Evolutionary conservation across 2,113 vertebrate genomes (phyloP).

Genomic region (Lepus timidus): DNA sequence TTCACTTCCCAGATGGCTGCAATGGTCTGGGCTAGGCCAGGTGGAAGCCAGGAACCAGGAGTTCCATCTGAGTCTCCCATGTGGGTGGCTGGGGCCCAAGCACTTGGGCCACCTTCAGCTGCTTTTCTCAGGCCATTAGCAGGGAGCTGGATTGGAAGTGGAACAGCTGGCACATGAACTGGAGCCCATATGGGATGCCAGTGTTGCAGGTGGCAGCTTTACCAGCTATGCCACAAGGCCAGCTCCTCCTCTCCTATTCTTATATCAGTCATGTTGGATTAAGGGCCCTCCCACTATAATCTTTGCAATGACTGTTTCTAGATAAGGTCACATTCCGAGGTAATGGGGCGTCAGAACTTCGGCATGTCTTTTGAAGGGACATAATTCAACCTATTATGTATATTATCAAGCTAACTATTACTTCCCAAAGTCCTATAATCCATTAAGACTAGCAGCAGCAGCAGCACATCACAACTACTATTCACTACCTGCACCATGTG

Average conservation of each 20-base stretch:
- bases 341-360: neutral
- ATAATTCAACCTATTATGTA: neutral
- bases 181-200: no score
- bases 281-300: neutral
- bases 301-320: neutral
- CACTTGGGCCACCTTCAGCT: no score
- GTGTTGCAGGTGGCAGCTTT: no score
- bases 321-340: neutral
- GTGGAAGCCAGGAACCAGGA: no score
- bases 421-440: neutral
- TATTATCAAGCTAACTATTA: neutral
- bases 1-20: no score
- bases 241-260: neutral
- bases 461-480: neutral
- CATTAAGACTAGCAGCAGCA: neutral
- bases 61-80: no score
- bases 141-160: no score
- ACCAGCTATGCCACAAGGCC: no score
- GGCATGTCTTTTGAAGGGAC: neutral
- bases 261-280: neutral
- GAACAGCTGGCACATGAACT: no score
- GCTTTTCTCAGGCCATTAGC: no score
- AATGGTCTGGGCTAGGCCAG: no score
- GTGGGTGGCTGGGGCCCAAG: no score
- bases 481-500: neutral